Evolutionary conservation across 2,888 invertebrate genomes (phyloP).

Genomic region (Agrotis segetum): DNA sequence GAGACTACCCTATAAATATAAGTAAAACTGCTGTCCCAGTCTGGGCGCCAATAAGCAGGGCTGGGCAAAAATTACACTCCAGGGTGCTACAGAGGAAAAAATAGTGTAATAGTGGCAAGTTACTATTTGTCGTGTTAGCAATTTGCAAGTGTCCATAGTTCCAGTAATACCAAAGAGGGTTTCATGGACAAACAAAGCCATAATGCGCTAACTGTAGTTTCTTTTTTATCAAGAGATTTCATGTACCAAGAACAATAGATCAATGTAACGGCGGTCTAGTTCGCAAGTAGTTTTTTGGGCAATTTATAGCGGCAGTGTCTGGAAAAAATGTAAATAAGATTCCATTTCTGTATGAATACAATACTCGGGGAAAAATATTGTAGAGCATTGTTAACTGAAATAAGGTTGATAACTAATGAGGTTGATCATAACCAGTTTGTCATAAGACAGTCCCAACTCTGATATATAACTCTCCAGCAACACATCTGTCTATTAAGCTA

Average conservation of each 20-base stretch:
- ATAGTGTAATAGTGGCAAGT: too few species aligned
- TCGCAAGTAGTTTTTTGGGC: slow-evolving; percentile 5
- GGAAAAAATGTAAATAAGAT: background rate
- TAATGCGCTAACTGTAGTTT: slow-evolving; percentile 1
- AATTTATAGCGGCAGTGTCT: background rate
- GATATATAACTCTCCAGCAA: too few species aligned
- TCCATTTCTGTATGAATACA: background rate
- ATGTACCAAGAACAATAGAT: slow-evolving; percentile 24
- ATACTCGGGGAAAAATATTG: too few species aligned
- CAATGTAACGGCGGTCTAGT: slow-evolving; percentile 19
- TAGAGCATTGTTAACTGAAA: too few species aligned
- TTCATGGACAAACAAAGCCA: slow-evolving; percentile 10
- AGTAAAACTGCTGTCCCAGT: background rate
- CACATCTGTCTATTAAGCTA: too few species aligned
- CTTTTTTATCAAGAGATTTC: slow-evolving; percentile 12
- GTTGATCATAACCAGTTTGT: too few species aligned
- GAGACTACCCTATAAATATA: background rate
- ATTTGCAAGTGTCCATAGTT: background rate
- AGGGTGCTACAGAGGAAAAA: too few species aligned
- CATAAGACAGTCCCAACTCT: too few species aligned
- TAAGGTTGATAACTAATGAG: too few species aligned
- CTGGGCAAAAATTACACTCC: too few species aligned
- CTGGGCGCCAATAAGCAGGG: slow-evolving; percentile 21
- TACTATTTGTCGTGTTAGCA: slow-evolving; percentile 5
- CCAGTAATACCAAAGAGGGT: slow-evolving; percentile 3